Percentiles rank a stretch among this genome's conserved stretches.
These are phyloP conservation scores for Clunio marinus DNA, from an alignment of 2,888 invertebrate species.

Conservation along the genomic window DNA sequence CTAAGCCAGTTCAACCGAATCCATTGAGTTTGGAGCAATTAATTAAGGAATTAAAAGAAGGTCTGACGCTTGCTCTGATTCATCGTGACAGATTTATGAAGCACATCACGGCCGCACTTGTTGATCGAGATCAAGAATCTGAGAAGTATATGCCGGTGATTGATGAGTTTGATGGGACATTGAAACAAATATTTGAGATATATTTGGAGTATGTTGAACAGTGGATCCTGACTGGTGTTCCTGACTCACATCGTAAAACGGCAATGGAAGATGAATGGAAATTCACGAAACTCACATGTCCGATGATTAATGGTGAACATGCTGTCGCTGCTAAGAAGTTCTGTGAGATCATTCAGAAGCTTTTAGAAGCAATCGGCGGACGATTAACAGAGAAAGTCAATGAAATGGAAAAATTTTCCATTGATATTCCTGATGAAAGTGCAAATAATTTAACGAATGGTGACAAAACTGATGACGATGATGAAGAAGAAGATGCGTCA, in stretches of 20 bases:
- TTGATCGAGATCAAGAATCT: slow-evolving; percentile 52
- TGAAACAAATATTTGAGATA: slow-evolving; percentile 70
- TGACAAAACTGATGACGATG: slow-evolving; percentile 41
- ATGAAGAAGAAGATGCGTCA: slow-evolving; percentile 47
- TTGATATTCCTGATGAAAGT: background rate
- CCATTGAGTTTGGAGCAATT: slow-evolving; percentile 81
- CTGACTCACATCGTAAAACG: slow-evolving; percentile 59
- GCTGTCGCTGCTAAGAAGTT: slow-evolving; percentile 71
- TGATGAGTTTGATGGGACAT: slow-evolving; percentile 70
- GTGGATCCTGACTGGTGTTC: slow-evolving; percentile 63
- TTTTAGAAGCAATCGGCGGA: slow-evolving; percentile 53
- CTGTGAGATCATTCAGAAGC: slow-evolving; percentile 56
- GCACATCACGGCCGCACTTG: slow-evolving; percentile 59
- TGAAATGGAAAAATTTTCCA: slow-evolving; percentile 45
- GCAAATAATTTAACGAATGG: too few relatives aligned
- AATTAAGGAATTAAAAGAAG: slow-evolving; percentile 86
- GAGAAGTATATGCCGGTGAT: slow-evolving; percentile 59
- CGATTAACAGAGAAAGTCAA: slow-evolving; percentile 52
- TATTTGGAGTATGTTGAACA: slow-evolving; percentile 82
- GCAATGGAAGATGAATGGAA: slow-evolving; percentile 83
- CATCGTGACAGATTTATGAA: slow-evolving; percentile 72
- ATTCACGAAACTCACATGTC: slow-evolving; percentile 73
- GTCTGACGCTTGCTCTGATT: slow-evolving; percentile 74
- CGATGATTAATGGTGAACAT: slow-evolving; percentile 71
- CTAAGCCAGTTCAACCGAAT: slow-evolving; percentile 76